phyloP scores from a whole-genome alignment of 2,113 vertebrate genomes.

The Parus major region DNA sequence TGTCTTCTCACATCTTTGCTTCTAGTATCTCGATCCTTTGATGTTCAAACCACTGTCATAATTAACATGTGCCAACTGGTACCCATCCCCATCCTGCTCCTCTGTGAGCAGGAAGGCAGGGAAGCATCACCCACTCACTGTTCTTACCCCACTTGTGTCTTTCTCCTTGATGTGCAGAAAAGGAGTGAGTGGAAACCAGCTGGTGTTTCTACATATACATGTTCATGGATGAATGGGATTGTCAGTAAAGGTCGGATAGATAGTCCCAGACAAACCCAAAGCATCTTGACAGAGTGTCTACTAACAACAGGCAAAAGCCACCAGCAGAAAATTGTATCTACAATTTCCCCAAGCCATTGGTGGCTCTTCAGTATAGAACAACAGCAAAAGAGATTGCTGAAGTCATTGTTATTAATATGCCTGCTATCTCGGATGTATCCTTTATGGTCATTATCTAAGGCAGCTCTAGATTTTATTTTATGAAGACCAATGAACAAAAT shows the following conservation, averaged over 20 bases:
- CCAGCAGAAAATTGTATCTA: neutral
- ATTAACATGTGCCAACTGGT: conserved; percentile 10
- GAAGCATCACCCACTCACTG: rapidly evolving
- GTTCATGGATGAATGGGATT: neutral
- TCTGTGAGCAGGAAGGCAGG: neutral
- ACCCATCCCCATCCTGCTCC: neutral
- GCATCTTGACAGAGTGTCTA: neutral
- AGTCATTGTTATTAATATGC: neutral
- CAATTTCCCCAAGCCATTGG: neutral
- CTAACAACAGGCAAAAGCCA: neutral
- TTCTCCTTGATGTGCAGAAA: neutral
- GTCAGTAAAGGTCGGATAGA: neutral
- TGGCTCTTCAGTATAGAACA: neutral
- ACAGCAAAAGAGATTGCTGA: neutral
- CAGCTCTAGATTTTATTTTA: neutral
- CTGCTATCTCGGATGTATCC: neutral
- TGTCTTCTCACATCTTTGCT: neutral
- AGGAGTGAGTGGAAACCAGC: neutral
- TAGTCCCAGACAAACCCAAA: neutral
- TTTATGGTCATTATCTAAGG: neutral
- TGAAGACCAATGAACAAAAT: neutral
- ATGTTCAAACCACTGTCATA: conserved; percentile 26
- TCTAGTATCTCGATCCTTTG: conserved; percentile 4
- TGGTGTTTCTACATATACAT: neutral
- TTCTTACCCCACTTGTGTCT: neutral